A percentile compares a stretch with the other conserved stretches of the same genome.
Conservation (phyloP, 2,888 invertebrate species). For the Hypselothyrea guttata region DNA sequence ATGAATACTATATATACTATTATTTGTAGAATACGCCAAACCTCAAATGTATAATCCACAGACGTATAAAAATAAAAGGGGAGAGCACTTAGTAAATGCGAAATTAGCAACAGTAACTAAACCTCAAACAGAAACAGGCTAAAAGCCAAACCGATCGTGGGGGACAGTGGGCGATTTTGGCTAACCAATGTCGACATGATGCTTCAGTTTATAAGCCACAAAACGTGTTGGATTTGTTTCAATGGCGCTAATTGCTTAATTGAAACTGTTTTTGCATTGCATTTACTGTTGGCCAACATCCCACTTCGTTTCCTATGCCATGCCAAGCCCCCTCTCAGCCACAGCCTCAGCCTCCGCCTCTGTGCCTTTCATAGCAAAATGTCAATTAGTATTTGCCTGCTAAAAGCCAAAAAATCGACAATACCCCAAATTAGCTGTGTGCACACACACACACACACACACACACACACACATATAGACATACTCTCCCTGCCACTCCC, state of each 20-base stretch:
- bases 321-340: background rate
- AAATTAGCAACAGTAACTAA: conserved; percentile 67
- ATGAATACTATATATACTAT: too few relatives aligned
- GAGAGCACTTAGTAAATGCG: conserved; percentile 24
- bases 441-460: conserved; percentile 23
- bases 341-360: background rate
- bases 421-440: conserved; percentile 61
- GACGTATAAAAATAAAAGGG: conserved; percentile 9
- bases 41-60: conserved; percentile 9
- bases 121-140: conserved; percentile 29
- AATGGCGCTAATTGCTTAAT: conserved; percentile 78
- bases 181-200: conserved; percentile 67
- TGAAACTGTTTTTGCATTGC: conserved; percentile 75
- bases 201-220: conserved; percentile 74
- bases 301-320: background rate
- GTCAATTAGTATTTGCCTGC: conserved; percentile 75
- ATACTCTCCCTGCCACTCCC: conserved; percentile 5
- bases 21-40: too few relatives aligned
- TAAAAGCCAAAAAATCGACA: conserved; percentile 72
- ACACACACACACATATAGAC: conserved; percentile 7
- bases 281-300: conserved; percentile 47
- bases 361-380: conserved; percentile 64
- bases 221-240: conserved; percentile 78
- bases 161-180: background rate
- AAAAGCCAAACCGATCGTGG: conserved; percentile 29